Evolutionary conservation across 2,797 vertebrate genomes (phyloP), one percentile per base, ranked within the genome.

Genomic region (Mus caroli): DNA sequence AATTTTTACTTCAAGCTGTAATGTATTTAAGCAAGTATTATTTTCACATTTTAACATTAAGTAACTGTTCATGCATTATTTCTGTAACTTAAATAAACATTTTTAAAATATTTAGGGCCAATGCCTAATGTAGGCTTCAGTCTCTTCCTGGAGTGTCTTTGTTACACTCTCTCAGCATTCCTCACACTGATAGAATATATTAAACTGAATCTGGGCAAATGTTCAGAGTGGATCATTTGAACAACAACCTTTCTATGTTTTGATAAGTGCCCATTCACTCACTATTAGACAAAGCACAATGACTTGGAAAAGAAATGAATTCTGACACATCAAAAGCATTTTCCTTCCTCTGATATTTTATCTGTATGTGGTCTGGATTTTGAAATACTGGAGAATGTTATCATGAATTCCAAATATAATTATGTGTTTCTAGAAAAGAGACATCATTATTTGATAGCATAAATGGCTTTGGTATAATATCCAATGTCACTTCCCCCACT

Each of bases 381-480:
- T 98, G 97, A 97, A 98, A 98, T 98, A 97, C 96, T 97, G 96
- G 97, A 97, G 97, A 95, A 96, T 96, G 95, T 97, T 97, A 97
- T 97, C 97, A 95, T 96, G 97, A 97, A 98, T 98, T 98, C 98
- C 98, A 98, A 97, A 97, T 97, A 97, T 98, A 97, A 97, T 97
- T 97, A 97, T 92, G 96, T 97, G 97, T 98, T 98, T 98, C 98
- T 98, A 98, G 98, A 98, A 98, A 98, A 95, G 97, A 97, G 97
- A 95, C 96, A 95, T 98, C 98, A 98, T 98, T 98, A 97, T 98
- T 97, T 98, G 98, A 98, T 97, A 98, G 97, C 97, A 98, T 96
- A 98, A 98, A 97, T 98, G 93, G 97, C 98, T 98, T 97, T 98
- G 52, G 96, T 96, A 97, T 97, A 97, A 98, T 97, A 98, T 97